Evolutionary conservation across 92 coral and sea anemone species (phyloP), one percentile per base, ranked within the genome.

Genomic region (Phenganax subtilis): DNA sequence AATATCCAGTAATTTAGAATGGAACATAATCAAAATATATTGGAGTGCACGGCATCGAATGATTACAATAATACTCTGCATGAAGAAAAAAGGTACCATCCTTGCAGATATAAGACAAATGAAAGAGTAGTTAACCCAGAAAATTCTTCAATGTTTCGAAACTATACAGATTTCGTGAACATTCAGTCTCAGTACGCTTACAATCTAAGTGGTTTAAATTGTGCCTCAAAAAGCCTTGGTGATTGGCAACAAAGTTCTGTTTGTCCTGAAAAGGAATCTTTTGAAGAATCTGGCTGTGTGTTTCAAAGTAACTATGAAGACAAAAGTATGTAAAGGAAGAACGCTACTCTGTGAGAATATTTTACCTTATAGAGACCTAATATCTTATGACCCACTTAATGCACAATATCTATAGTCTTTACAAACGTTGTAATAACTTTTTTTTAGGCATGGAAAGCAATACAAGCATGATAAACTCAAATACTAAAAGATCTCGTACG

Each of bases 401-500:
- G 47, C 47, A 37, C 47, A 2, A 37, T 37, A 1, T 37, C 47
- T 37, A 1, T 37, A 37, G 47, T 37, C 47, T 37, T 37, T 6
- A 59, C 17, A 59, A 59, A 25, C 7, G 16, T 59, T 59, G 1
- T 59, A 6, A 14, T 25, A 59, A 20, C 0, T 64, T 14, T 25
- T 12, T 8, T 8, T 6, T 61, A 15, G 17, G 8, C 30, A 0
- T 71, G 37, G 75, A 17, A 11, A 17, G 6, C 37, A 71, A 53
- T 31, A 11, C 11, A 1, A 17, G 55, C 30, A 11, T 15, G 51
- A 25, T 20, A 10, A 53, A 15, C 12, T 3, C 82, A 77, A 77
- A 11, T 12, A 25, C 55, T 0, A 59, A 60, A n/a, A 59, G 82
- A 14, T 56, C 82, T 12, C 82, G 82, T 47, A 77, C 71, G 2